Evolutionary conservation across 2,888 invertebrate species (phyloP).

Genomic region (Apotomis capreana): DNA sequence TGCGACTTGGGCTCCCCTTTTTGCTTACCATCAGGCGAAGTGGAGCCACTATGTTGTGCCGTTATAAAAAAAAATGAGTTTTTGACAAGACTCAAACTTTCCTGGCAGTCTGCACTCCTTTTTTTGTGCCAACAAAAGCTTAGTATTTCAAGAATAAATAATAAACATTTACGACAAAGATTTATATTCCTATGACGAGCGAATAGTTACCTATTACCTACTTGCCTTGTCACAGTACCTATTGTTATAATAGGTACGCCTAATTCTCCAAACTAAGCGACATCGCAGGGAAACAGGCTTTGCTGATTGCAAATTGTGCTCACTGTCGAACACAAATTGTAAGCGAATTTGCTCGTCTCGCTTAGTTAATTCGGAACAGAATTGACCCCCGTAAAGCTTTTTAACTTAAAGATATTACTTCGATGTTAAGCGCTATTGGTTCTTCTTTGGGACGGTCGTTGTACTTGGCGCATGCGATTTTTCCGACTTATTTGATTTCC

Average conservation of each 20-base stretch:
- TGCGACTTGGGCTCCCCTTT: no score
- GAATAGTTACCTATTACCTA: neutral
- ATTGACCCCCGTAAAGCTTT: slow-evolving; percentile 62
- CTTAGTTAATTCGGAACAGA: slow-evolving; percentile 66
- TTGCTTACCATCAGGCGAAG: no score
- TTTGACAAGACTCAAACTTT: no score
- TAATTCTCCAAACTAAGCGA: slow-evolving; percentile 64
- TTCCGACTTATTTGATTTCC: no score
- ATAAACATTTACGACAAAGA: no score
- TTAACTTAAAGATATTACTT: slow-evolving; percentile 44
- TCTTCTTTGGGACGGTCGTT: neutral
- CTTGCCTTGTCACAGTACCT: slow-evolving; percentile 3
- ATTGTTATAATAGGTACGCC: slow-evolving; percentile 39
- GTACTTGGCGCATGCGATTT: neutral
- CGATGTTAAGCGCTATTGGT: slow-evolving; percentile 23
- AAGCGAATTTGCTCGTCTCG: slow-evolving; percentile 63
- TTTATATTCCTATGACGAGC: no score
- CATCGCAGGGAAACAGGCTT: slow-evolving; percentile 66
- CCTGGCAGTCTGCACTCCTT: no score
- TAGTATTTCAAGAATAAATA: no score
- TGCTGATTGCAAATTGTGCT: slow-evolving; percentile 79
- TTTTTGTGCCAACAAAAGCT: no score
- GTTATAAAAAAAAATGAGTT: no score
- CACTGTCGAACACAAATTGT: slow-evolving; percentile 73
- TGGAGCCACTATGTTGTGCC: no score